Evolutionary conservation across 2,888 invertebrate species (phyloP).

Genomic region (Phasia obesa): DNA sequence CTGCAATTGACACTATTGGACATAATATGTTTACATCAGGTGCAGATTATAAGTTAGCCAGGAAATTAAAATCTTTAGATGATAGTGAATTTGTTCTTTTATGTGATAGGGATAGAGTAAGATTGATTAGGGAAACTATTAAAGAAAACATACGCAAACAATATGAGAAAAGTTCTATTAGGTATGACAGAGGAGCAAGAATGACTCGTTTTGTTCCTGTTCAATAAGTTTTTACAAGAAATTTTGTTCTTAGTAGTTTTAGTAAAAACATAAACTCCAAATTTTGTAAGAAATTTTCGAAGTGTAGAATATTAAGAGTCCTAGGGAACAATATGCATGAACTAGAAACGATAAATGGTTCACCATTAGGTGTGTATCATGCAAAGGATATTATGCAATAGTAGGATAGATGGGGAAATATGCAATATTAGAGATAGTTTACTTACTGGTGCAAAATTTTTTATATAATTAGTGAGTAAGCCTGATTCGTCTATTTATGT

Average conservation of each 20-base stretch:
- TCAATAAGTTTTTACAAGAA: conserved; percentile 8
- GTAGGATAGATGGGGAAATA: background rate
- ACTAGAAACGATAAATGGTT: background rate
- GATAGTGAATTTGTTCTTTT: background rate
- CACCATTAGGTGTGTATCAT: background rate
- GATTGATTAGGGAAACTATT: background rate
- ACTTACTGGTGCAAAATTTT: too few relatives aligned
- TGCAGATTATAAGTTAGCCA: background rate
- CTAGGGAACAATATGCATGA: conserved; percentile 6
- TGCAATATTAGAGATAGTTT: background rate
- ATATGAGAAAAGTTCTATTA: background rate
- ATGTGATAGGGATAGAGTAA: background rate
- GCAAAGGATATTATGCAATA: background rate
- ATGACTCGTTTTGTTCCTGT: background rate
- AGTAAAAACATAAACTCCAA: background rate
- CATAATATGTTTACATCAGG: background rate
- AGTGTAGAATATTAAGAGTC: background rate
- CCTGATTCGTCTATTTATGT: too few relatives aligned
- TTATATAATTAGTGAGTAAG: too few relatives aligned
- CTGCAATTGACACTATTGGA: background rate
- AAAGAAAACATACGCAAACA: background rate
- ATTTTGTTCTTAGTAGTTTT: background rate
- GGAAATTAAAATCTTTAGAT: background rate
- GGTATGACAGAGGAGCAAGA: background rate
- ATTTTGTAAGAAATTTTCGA: conserved; percentile 1